Percentiles rank a stretch among this genome's conserved stretches.
Conservation (phyloP, 2,797 vertebrate species). For the Cyprinella venusta region DNA sequence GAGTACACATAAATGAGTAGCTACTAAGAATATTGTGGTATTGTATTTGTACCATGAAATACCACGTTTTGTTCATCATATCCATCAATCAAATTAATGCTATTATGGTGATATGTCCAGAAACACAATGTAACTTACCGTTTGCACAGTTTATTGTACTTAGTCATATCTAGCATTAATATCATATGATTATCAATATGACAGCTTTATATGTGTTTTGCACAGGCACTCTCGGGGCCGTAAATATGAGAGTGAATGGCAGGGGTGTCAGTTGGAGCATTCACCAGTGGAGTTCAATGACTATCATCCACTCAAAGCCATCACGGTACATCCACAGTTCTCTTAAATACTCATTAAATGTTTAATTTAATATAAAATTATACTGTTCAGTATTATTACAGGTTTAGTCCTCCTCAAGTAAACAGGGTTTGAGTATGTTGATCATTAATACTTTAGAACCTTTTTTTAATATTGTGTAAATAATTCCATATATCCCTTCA, state of each 20-base stretch:
- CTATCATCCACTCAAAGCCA: conserved; percentile 93
- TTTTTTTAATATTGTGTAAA: background rate
- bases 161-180: background rate
- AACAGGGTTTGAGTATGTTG: background rate
- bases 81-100: background rate
- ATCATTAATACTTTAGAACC: background rate
- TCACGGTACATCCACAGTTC: conserved; percentile 79
- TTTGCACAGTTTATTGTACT: background rate
- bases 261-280: conserved; percentile 75
- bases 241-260: conserved; percentile 84
- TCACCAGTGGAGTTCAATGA: conserved; percentile 85
- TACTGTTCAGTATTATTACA: background rate
- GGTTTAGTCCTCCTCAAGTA: background rate
- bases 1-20: too few relatives aligned
- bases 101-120: background rate
- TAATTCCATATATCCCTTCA: background rate
- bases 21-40: background rate
- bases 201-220: conserved; percentile 3
- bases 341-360: background rate
- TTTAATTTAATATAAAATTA: background rate
- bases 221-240: conserved; percentile 86
- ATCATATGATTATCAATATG: background rate
- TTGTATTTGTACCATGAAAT: background rate
- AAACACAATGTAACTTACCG: background rate
- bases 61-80: background rate